Conservation (phyloP, 2,797 vertebrate genomes). For the Crossoptilon crossoptilon region DNA sequence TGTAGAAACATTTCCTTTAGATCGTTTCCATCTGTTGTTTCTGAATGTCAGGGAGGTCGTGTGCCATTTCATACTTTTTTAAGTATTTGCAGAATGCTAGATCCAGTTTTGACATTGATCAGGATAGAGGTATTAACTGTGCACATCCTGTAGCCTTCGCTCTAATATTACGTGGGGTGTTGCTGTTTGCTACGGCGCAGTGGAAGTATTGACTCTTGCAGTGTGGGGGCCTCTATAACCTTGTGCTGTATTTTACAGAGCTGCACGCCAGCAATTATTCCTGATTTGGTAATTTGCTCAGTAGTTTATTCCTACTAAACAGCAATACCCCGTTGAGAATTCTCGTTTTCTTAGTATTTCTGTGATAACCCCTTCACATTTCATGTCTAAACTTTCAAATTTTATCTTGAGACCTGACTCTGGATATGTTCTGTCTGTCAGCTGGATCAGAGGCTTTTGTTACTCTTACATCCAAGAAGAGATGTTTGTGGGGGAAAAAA, state of each 20-base stretch:
- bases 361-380: background rate
- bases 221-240: background rate
- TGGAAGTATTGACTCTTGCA: background rate
- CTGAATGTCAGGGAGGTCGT: background rate
- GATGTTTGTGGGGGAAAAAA: background rate
- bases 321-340: background rate
- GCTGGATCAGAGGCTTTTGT: background rate
- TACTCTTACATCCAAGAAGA: background rate
- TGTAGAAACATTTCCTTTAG: background rate
- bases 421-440: background rate
- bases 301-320: background rate
- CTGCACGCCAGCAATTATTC: background rate
- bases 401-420: background rate
- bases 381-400: background rate
- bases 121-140: background rate
- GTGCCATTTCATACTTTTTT: background rate
- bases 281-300: background rate
- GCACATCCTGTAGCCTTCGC: background rate
- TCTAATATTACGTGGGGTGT: rapidly evolving
- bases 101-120: background rate
- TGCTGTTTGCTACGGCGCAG: background rate
- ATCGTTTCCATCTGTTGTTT: background rate
- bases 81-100: background rate
- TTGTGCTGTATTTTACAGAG: background rate
- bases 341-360: background rate